Percentiles rank a stretch among this genome's conserved stretches.
Conservation (phyloP, 2,797 vertebrate genomes). For the Hippoglossus hippoglossus region DNA sequence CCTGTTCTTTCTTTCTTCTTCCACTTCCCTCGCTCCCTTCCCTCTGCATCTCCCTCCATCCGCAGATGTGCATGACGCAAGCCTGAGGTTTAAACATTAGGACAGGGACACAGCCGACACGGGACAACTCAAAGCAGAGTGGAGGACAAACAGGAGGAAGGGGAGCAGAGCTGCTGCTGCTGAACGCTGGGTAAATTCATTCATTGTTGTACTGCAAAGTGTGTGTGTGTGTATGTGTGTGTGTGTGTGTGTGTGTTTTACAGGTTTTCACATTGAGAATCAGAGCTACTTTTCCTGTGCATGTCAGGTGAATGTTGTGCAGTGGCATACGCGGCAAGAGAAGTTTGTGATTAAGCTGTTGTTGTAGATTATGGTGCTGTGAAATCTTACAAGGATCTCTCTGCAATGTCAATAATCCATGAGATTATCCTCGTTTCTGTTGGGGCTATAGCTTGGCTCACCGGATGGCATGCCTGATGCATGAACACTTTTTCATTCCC, state of each 20-base stretch:
- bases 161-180: slow-evolving; percentile 24
- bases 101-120: slow-evolving; percentile 39
- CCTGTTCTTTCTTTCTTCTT: slow-evolving; percentile 37
- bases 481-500: slow-evolving; percentile 10
- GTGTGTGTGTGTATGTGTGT: slow-evolving; percentile 12
- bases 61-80: slow-evolving; percentile 65
- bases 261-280: neutral
- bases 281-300: slow-evolving; percentile 4
- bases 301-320: slow-evolving; percentile 28
- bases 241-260: slow-evolving; percentile 22
- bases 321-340: slow-evolving; percentile 6
- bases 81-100: slow-evolving; percentile 64
- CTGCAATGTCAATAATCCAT: slow-evolving; percentile 73
- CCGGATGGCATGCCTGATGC: slow-evolving; percentile 32
- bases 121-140: slow-evolving; percentile 26
- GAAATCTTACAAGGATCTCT: slow-evolving; percentile 71
- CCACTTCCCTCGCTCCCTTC: slow-evolving; percentile 39
- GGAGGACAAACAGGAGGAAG: slow-evolving; percentile 43
- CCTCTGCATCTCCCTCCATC: slow-evolving; percentile 44
- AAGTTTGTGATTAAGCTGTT: slow-evolving; percentile 59
- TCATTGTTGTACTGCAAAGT: neutral
- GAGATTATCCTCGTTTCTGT: slow-evolving; percentile 68
- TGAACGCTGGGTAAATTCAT: slow-evolving; percentile 56
- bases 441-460: slow-evolving; percentile 36
- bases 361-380: slow-evolving; percentile 67